These are phyloP conservation scores for Philopotamus ludificatus DNA, from an alignment of 1,140 invertebrate genomes.

Conservation along the genomic window DNA sequence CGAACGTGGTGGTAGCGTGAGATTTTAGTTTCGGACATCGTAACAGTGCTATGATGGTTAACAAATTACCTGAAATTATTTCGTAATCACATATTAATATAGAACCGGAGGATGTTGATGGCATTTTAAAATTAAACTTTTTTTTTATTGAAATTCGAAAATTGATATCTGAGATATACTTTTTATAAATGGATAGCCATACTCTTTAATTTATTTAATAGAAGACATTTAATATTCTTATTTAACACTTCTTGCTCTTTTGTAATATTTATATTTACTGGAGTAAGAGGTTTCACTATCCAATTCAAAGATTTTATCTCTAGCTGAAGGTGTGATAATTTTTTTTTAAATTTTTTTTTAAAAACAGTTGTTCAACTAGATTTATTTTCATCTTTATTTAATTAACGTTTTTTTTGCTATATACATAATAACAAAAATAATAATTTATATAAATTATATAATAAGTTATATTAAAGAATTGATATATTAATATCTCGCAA, in stretches of 20 bases:
- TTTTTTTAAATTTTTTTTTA: not conserved
- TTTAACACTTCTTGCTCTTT: not conserved
- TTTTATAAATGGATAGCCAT: too few relatives aligned
- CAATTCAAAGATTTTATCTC: too few relatives aligned
- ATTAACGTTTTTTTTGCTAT: not conserved
- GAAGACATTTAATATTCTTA: not conserved
- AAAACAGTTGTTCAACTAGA: not conserved
- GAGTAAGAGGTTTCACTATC: too few relatives aligned
- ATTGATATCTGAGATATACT: not conserved
- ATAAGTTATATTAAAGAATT: too few relatives aligned
- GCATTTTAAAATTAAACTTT: not conserved
- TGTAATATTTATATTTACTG: too few relatives aligned
- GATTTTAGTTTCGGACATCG: slow-evolving; percentile 72
- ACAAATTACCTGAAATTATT: slow-evolving; percentile 69
- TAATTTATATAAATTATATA: too few relatives aligned
- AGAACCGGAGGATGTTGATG: not conserved
- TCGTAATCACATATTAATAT: not conserved
- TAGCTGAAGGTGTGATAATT: too few relatives aligned
- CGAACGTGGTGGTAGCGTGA: slow-evolving; percentile 85
- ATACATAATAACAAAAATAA: not conserved
- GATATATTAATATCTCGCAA: too few relatives aligned
- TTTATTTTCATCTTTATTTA: not conserved
- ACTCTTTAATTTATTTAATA: too few relatives aligned
- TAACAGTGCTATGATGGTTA: slow-evolving; percentile 75
- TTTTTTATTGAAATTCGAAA: not conserved